These are phyloP conservation scores for Piezodorus guildinii DNA, from an alignment of 1,140 invertebrate genomes.

Conservation along the genomic window DNA sequence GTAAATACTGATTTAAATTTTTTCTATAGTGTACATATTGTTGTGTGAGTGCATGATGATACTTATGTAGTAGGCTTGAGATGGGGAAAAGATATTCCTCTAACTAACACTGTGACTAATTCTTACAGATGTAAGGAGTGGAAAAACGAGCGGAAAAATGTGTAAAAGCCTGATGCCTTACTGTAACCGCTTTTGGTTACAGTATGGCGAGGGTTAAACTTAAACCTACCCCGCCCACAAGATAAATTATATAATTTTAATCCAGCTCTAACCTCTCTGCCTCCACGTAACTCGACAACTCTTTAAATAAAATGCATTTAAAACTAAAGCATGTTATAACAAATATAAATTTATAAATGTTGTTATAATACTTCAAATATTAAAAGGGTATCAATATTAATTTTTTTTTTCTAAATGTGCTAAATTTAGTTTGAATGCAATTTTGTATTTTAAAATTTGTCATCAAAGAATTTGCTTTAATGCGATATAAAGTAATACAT, in stretches of 20 bases:
- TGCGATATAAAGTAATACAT: too few species aligned
- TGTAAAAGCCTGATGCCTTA: slow-evolving; percentile 20
- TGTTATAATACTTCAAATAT: slow-evolving; percentile 15
- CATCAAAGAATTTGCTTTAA: too few species aligned
- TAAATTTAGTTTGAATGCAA: slow-evolving; percentile 22
- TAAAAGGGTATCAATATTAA: slow-evolving; percentile 20
- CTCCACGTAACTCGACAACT: slow-evolving; percentile 36
- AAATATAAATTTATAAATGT: slow-evolving; percentile 17
- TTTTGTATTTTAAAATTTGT: slow-evolving; percentile 19
- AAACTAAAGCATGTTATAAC: slow-evolving; percentile 24
- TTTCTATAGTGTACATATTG: slow-evolving; percentile 21
- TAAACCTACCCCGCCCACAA: slow-evolving; percentile 25
- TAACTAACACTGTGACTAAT: slow-evolving; percentile 27
- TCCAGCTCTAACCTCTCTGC: slow-evolving; percentile 33
- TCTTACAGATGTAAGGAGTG: slow-evolving; percentile 26
- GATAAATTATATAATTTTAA: slow-evolving; percentile 25
- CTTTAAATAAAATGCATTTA: slow-evolving; percentile 27
- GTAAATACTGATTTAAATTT: slow-evolving; percentile 22
- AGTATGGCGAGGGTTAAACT: slow-evolving; percentile 21
- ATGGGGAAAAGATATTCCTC: slow-evolving; percentile 23
- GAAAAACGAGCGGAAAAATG: slow-evolving; percentile 20
- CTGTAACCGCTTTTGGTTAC: slow-evolving; percentile 23
- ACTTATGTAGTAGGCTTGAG: slow-evolving; percentile 26
- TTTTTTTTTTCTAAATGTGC: slow-evolving; percentile 16
- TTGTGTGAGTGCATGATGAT: slow-evolving; percentile 25